Evolutionary conservation across 2,797 vertebrate genomes (phyloP).

Genomic region (Melopsittacus undulatus): DNA sequence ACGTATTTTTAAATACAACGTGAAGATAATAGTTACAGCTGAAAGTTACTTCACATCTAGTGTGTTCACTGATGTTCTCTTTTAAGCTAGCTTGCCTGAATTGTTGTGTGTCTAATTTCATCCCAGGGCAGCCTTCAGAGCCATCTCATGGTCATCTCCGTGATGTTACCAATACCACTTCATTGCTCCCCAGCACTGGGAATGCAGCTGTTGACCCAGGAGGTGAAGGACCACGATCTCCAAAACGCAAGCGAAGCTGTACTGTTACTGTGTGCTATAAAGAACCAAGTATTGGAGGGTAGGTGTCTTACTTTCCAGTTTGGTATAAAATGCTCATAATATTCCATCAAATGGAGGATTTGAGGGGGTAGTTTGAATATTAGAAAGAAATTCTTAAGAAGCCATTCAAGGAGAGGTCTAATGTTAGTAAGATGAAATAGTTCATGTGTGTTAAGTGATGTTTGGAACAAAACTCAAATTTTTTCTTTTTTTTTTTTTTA

Average conservation of each 20-base stretch:
- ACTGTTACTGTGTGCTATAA: slow-evolving; percentile 87
- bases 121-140: slow-evolving; percentile 58
- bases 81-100: background rate
- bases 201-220: background rate
- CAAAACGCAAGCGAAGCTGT: slow-evolving; percentile 81
- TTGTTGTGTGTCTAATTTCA: background rate
- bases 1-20: background rate
- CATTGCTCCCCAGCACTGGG: slow-evolving; percentile 20
- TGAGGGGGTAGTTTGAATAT: background rate
- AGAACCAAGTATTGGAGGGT: slow-evolving; percentile 84
- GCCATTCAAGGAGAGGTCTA: background rate
- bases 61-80: background rate
- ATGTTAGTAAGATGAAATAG: background rate
- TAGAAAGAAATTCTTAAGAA: background rate
- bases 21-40: background rate
- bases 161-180: slow-evolving; percentile 89
- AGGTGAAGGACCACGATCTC: slow-evolving; percentile 53
- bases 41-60: background rate
- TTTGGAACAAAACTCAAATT: background rate
- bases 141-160: slow-evolving; percentile 77
- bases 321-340: background rate
- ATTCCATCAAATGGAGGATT: background rate
- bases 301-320: slow-evolving; percentile 43
- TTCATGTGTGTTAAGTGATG: background rate
- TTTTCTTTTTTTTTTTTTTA: slow-evolving; percentile 39